These are phyloP conservation scores for Lasiurus borealis DNA, from an alignment of 2,113 vertebrate species.

Conservation along the genomic window DNA sequence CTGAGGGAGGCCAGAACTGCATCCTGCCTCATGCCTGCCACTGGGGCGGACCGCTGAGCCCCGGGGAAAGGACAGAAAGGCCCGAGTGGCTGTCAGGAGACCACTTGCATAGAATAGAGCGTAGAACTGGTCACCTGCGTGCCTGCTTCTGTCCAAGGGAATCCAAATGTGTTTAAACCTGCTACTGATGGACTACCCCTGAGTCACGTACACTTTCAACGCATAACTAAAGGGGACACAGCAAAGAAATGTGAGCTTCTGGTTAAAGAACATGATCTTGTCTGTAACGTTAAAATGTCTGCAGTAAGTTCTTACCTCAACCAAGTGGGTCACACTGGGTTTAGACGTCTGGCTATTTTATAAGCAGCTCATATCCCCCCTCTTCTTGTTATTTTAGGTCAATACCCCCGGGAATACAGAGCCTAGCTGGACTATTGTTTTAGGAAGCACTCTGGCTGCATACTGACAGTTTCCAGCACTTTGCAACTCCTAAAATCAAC, in stretches of 20 bases:
- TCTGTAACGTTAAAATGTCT: not conserved
- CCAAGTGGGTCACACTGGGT: not conserved
- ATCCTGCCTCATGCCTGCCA: not conserved
- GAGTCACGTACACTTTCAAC: too few relatives aligned
- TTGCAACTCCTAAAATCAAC: not conserved
- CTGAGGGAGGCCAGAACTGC: not conserved
- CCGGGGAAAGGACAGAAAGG: not conserved
- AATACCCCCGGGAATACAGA: not conserved
- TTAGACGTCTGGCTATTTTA: not conserved
- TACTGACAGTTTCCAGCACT: not conserved
- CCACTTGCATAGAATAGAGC: too few relatives aligned
- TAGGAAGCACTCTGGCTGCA: not conserved
- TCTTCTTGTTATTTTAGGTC: conserved; percentile 3
- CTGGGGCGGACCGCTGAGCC: not conserved
- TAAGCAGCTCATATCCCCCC: not conserved
- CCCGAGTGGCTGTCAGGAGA: not conserved
- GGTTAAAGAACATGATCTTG: not conserved
- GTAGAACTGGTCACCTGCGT: accelerated
- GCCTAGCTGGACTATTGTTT: not conserved
- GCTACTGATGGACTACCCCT: not conserved
- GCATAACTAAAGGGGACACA: not conserved
- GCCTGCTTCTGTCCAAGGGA: not conserved
- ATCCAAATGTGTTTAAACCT: not conserved
- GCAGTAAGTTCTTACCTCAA: not conserved
- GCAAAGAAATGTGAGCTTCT: not conserved